Conservation (phyloP, 2,113 vertebrate species). For the Bos taurus region DNA sequence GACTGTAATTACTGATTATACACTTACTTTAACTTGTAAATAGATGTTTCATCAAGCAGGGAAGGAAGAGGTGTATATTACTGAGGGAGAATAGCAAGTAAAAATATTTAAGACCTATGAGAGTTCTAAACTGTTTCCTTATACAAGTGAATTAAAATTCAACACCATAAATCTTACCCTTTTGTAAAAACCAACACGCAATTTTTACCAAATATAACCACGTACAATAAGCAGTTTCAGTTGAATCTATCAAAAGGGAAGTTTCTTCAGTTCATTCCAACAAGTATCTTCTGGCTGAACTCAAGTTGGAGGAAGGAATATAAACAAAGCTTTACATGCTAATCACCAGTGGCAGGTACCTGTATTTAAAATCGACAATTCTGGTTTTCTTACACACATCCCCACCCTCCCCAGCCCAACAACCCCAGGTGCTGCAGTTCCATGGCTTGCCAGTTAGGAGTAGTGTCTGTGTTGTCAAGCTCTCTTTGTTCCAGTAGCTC, state of each 20-base stretch:
- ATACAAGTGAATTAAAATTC: constrained; percentile 84
- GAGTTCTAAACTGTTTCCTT: constrained; percentile 83
- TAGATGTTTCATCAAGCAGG: constrained; percentile 61
- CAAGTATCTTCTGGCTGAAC: constrained; percentile 79
- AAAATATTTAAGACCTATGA: constrained; percentile 81
- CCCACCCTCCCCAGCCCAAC: constrained; percentile 76
- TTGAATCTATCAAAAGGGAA: constrained; percentile 82
- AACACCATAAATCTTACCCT: constrained; percentile 83
- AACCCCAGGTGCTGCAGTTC: constrained; percentile 81
- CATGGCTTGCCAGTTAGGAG: constrained; percentile 85
- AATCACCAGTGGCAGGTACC: constrained; percentile 83
- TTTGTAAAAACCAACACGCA: constrained; percentile 81
- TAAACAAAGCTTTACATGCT: constrained; percentile 86
- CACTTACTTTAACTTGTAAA: constrained; percentile 48
- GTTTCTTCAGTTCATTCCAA: constrained; percentile 83
- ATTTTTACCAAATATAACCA: constrained; percentile 82
- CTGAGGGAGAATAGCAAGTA: constrained; percentile 75
- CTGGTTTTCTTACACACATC: constrained; percentile 81
- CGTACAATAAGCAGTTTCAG: constrained; percentile 82
- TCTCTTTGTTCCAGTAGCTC: constrained; percentile 83
- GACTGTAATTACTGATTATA: constrained; percentile 47
- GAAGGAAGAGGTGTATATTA: constrained; percentile 62
- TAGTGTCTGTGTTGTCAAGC: constrained; percentile 85
- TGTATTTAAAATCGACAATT: constrained; percentile 83
- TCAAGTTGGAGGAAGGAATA: constrained; percentile 68